phyloP scores from a whole-genome alignment of 2,888 invertebrate species.

The Bugulina stolonifera region DNA sequence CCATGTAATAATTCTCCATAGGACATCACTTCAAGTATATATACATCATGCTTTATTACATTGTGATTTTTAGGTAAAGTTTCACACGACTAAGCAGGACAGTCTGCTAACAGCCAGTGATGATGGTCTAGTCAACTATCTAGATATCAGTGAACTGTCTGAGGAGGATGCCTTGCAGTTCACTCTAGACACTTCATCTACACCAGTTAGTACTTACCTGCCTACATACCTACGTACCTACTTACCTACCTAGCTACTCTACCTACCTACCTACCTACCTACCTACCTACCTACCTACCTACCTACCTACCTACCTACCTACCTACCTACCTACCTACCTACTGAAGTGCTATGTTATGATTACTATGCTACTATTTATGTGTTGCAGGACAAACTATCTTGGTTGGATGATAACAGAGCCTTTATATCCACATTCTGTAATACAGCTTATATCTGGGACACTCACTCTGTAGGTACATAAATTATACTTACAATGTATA shows the following conservation, averaged over 20 bases:
- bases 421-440: constrained; percentile 7
- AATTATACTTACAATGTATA: too few relatives aligned
- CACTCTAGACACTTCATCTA: constrained; percentile 11
- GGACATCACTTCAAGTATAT: too few relatives aligned
- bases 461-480: background rate
- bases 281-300: constrained; percentile 8
- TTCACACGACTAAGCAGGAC: constrained; percentile 11
- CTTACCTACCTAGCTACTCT: background rate
- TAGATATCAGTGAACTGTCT: constrained; percentile 9
- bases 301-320: constrained; percentile 4
- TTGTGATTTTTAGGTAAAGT: background rate
- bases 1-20: too few relatives aligned
- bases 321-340: background rate
- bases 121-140: constrained; percentile 23
- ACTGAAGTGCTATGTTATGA: background rate
- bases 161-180: constrained; percentile 17
- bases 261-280: background rate
- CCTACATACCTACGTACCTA: background rate
- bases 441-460: constrained; percentile 19
- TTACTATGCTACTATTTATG: background rate
- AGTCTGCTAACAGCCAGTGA: constrained; percentile 19
- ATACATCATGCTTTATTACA: too few relatives aligned
- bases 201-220: background rate
- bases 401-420: background rate
- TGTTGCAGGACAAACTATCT: constrained; percentile 17